Percentiles rank a stretch among this genome's conserved stretches.
Evolutionary conservation across 2,113 vertebrate species (phyloP).

Genomic region (Nanorana parkeri): DNA sequence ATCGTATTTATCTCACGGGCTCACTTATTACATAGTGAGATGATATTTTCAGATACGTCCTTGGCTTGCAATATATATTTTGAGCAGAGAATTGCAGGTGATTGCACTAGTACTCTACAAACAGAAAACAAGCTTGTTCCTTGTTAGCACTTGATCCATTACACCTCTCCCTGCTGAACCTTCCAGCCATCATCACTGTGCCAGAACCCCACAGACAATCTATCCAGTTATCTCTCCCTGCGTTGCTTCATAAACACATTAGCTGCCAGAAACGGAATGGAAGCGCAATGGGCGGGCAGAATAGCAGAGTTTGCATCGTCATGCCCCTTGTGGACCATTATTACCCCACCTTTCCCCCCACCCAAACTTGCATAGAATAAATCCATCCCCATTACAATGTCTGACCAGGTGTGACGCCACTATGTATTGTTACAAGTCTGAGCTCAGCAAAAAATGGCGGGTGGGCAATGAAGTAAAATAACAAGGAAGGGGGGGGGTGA

Average conservation of each 20-base stretch:
- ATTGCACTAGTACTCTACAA: neutral
- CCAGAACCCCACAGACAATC: neutral
- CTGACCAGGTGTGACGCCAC: constrained; percentile 29
- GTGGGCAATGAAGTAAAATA: constrained; percentile 20
- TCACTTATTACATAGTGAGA: no score
- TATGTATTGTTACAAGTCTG: constrained; percentile 17
- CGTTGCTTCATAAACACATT: constrained; percentile 29
- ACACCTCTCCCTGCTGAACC: constrained; percentile 1
- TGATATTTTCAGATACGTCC: neutral
- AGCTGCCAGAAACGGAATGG: constrained; percentile 36
- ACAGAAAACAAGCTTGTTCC: neutral
- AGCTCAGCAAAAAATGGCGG: constrained; percentile 39
- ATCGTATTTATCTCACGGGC: no score
- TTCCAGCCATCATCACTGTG: constrained; percentile 3
- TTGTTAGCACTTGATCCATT: neutral
- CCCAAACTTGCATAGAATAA: neutral
- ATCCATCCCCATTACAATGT: constrained; percentile 24
- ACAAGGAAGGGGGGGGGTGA: neutral
- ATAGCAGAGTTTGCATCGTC: constrained; percentile 42
- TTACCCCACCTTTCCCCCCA: constrained; percentile 30
- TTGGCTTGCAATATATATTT: neutral
- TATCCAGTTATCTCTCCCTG: constrained; percentile 21
- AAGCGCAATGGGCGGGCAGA: constrained; percentile 36
- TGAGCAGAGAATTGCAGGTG: neutral
- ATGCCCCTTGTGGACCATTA: constrained; percentile 7